phyloP scores from a whole-genome alignment of 2,797 vertebrate genomes.

The Lepilemur ruficaudatus region DNA sequence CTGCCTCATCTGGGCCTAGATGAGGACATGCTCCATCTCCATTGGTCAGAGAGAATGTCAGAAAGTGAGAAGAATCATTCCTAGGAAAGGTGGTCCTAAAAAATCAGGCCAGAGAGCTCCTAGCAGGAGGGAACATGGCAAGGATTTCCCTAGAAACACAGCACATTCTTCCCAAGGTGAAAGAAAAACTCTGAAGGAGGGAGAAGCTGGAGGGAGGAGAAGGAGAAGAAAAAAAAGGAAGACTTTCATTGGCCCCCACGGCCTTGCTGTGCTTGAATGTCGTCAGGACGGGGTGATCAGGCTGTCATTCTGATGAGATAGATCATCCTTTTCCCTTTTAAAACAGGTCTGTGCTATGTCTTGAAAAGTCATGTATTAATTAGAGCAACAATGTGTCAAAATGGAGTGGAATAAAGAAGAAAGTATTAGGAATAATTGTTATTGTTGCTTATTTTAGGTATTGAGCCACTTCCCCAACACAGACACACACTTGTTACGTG shows the following conservation, averaged over 20 bases:
- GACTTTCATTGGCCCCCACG: background rate
- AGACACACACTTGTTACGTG: background rate
- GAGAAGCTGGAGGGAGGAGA: background rate
- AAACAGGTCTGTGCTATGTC: background rate
- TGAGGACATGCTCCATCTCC: background rate
- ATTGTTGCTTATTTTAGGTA: background rate
- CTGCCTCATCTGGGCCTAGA: background rate
- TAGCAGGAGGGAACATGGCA: background rate
- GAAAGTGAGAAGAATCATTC: background rate
- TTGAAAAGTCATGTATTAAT: background rate
- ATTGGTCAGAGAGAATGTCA: background rate
- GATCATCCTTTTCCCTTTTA: background rate
- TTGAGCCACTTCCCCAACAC: background rate
- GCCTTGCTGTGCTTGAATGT: background rate
- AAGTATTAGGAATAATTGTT: background rate
- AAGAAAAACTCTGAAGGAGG: background rate
- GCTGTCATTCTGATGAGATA: background rate
- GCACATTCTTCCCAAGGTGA: background rate
- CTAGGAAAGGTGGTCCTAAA: background rate
- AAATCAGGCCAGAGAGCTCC: slow-evolving; percentile 4
- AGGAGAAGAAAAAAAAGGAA: background rate
- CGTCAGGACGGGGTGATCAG: background rate
- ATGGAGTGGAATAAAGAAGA: background rate
- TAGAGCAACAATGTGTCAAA: background rate
- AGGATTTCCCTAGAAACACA: background rate